Base-by-base conservation (phyloP, 30 jellyfish, hydroid and myxozoan genomes). In the Aurelia aurita complex sp. Pacific region DNA sequence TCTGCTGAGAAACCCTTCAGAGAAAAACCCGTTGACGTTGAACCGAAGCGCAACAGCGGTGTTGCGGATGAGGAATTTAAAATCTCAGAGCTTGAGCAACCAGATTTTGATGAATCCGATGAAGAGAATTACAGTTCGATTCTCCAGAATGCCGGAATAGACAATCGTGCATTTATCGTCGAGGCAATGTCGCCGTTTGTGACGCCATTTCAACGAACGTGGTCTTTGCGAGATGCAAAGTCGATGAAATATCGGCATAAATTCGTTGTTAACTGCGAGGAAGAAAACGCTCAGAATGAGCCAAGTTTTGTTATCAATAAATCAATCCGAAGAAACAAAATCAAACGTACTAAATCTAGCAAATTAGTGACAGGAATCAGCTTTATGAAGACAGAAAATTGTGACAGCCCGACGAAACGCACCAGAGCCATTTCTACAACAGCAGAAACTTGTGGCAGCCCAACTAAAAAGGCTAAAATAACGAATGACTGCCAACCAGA, bases 81-180 rank as follows among this genome's bases (percentile, higher is more conserved):
- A 29, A 18, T 10, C 1, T 18, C 52, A 32, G 69, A 16, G 52
- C 57, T 63, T 23, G 76, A 74, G 8, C 87, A 84, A 65, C 77
- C 78, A 62, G 18, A 73, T 32, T 67, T 84, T 77, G 93, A 63
- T 62, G n/a, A 40, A 17, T 72, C 93, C 35, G 84, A 71, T 40
- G 93, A 84, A 50, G 93, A 74, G 69, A 46, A 46, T 36, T 84
- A 84, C 36, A 53, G 29, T 36, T 84, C 93, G 10, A 84, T 84
- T 6, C 86, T 84, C 10, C 93, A 84, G 61, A 71, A 84, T 71
- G 93, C 93, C 67, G 93, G 93, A 13, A 84, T 84, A 53, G 87
- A 84, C 38, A 84, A 84, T 40, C 80, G 93, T 43, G 93, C 93
- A 2, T 84, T 73, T 74, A 52, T 73, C 29, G 93, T 84, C 12